Conservation (phyloP, 2,888 invertebrate genomes). For the Zelleria hepariella region DNA sequence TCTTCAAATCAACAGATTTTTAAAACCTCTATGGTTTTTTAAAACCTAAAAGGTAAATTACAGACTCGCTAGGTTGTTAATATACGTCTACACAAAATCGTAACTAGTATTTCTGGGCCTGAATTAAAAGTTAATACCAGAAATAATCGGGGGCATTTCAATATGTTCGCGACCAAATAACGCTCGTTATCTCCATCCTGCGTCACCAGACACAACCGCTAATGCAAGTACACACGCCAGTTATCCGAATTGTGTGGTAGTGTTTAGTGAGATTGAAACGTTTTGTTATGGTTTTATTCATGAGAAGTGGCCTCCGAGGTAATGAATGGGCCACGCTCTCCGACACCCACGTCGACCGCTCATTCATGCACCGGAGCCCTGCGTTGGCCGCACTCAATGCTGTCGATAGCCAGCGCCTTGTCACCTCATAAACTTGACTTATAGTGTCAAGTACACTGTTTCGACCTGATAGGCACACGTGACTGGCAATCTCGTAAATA, state of each 20-base stretch:
- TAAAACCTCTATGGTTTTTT: too few species aligned
- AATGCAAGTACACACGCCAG: background rate
- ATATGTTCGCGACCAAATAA: background rate
- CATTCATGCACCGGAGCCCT: conserved; percentile 60
- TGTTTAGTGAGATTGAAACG: conserved; percentile 45
- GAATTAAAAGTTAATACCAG: too few species aligned
- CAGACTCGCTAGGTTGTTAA: too few species aligned
- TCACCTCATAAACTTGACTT: conserved; percentile 4
- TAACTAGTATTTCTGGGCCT: too few species aligned
- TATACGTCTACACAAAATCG: too few species aligned
- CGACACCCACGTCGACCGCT: conserved; percentile 49
- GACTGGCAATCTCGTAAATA: background rate
- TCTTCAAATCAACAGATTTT: too few species aligned
- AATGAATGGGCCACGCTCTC: conserved; percentile 55
- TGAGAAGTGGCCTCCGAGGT: conserved; percentile 60
- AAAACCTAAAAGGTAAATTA: too few species aligned
- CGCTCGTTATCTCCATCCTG: background rate
- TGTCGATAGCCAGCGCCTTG: conserved; percentile 24
- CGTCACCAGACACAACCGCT: background rate
- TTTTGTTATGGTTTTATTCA: conserved; percentile 65
- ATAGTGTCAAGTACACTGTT: background rate
- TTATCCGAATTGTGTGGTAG: background rate
- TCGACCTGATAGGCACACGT: background rate
- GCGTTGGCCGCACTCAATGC: conserved; percentile 50
- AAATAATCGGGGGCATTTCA: too few species aligned